Evolutionary conservation across 2,113 vertebrate genomes (phyloP), one percentile per base, ranked within the genome.

Genomic region (Eulacestoma nigropectus): DNA sequence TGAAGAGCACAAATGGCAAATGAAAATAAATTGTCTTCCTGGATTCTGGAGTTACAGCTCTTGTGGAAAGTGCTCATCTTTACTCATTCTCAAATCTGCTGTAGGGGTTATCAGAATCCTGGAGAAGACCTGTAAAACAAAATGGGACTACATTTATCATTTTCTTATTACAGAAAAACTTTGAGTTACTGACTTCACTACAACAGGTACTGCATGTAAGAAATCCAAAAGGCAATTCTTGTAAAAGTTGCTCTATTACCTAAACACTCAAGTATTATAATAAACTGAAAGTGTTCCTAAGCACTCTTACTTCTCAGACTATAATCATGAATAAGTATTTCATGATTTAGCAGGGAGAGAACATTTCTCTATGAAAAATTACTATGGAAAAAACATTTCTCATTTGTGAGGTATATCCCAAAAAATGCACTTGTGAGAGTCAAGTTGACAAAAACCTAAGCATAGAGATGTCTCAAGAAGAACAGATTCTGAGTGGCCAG

Each of bases 11-110:
- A 79, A 89, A 85, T 13, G 37, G 22, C 41, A 83, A 77, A 77
- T 32, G 32, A 81, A 92, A 83, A 57, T 29, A 29, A 88, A 67
- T 35, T 42, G 18, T 90, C 23, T 69, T 84, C 46, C 39, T 46
- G 41, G 56, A 57, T 90, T 86, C 73, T 53, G 75, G 6, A 70
- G 27, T 85, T 37, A 62, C 33, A 79, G 55, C 9, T 88, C 67
- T 59, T 52, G 33, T 42, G 17, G 33, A 74, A 84, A 68, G 23
- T 50, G 35, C 47, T 63, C 67, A 56, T 56, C 63, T 96, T 98
- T 93, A 99, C 59, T 99, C 98, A 65, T 99, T 99, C 94, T 99
- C 98, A 91, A 98, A 99, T 98, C 98, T 98, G 97, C 98, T 99
- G 96, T 98, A 98, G 1, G 98, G 98, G 90, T 99, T 98, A 97